Percentiles rank a stretch among this genome's conserved stretches.
Conservation (phyloP, 2,888 invertebrate genomes). For the Venusia cambrica region DNA sequence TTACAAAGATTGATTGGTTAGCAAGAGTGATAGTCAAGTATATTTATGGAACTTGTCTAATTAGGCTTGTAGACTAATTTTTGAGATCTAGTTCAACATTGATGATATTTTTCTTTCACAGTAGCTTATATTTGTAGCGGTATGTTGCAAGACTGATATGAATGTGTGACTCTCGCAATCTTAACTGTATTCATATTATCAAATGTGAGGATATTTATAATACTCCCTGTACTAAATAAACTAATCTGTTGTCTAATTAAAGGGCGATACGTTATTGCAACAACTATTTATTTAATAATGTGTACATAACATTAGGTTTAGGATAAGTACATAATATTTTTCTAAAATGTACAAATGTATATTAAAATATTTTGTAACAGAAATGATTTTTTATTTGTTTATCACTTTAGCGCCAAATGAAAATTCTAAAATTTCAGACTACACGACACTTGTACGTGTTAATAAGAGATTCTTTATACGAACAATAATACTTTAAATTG, state of each 20-base stretch:
- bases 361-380: conserved; percentile 57
- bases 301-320: conserved; percentile 60
- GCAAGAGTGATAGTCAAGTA: too few species aligned
- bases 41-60: conserved; percentile 7
- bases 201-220: too few species aligned
- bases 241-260: conserved; percentile 42
- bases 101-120: background rate
- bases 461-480: too few species aligned
- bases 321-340: conserved; percentile 66
- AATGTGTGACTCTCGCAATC: too few species aligned
- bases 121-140: conserved; percentile 12
- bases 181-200: too few species aligned
- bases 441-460: too few species aligned
- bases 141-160: too few species aligned
- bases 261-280: conserved; percentile 56
- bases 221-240: too few species aligned
- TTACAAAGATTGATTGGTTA: too few species aligned
- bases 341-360: conserved; percentile 75
- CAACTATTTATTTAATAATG: conserved; percentile 71
- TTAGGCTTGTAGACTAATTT: conserved; percentile 13
- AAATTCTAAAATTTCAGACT: background rate
- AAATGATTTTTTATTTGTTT: conserved; percentile 32
- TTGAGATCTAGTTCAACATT: conserved; percentile 9
- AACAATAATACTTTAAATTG: too few species aligned
- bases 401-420: background rate